phyloP scores from a whole-genome alignment of 1,140 invertebrate species.

The Littorina saxatilis region DNA sequence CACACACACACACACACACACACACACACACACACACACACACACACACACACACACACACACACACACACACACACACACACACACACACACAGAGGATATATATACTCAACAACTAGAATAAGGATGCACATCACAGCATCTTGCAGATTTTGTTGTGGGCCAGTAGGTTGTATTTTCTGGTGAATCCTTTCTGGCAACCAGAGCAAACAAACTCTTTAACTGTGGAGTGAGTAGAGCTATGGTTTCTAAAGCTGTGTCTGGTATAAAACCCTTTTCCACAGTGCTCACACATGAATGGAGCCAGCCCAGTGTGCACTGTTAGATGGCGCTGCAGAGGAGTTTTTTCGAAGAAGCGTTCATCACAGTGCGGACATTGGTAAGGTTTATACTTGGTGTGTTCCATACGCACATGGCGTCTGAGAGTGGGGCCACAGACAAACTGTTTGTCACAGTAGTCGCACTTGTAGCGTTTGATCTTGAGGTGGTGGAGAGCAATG shows the following conservation, averaged over 20 bases:
- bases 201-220: slow-evolving; percentile 29
- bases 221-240: slow-evolving; percentile 15
- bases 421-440: slow-evolving; percentile 29
- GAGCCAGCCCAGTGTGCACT: slow-evolving; percentile 23
- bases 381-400: slow-evolving; percentile 38
- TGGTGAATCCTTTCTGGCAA: slow-evolving; percentile 33
- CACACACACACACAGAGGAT: too few species aligned
- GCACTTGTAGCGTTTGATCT: slow-evolving; percentile 36
- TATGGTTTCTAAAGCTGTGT: slow-evolving; percentile 35
- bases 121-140: slow-evolving; percentile 10
- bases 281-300: slow-evolving; percentile 36
- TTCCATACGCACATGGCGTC: slow-evolving; percentile 33
- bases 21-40: too few species aligned
- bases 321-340: slow-evolving; percentile 34
- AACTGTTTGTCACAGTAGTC: slow-evolving; percentile 34
- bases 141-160: slow-evolving; percentile 27
- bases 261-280: slow-evolving; percentile 34
- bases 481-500: slow-evolving; percentile 31
- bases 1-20: too few species aligned
- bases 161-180: slow-evolving; percentile 33
- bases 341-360: slow-evolving; percentile 34
- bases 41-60: too few species aligned
- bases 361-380: slow-evolving; percentile 24
- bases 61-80: too few species aligned
- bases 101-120: too few species aligned